A percentile compares a stretch with the other conserved stretches of the same genome.
phyloP scores from a whole-genome alignment of 30 jellyfish, hydroid and myxozoan genomes.

The Cassiopea andromeda region DNA sequence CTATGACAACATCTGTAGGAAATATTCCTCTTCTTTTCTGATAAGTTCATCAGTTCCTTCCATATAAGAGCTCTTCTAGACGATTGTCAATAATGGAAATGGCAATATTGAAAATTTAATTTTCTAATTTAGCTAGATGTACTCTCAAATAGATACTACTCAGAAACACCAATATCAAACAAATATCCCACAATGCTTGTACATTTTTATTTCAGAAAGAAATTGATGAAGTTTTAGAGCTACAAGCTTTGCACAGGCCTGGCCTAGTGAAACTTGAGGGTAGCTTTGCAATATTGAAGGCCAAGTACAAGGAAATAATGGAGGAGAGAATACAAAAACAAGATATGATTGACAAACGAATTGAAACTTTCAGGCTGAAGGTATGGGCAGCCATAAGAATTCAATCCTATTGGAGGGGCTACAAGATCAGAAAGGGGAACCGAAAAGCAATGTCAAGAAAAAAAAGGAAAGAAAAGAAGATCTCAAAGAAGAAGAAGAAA shows the following conservation, averaged over 20 bases:
- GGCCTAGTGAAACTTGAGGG: slow-evolving; percentile 33
- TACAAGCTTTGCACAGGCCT: slow-evolving; percentile 17
- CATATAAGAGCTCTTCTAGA: too few relatives aligned
- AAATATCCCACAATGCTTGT: background rate
- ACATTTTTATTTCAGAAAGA: slow-evolving; percentile 16
- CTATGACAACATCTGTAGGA: too few relatives aligned
- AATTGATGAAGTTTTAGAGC: slow-evolving; percentile 46
- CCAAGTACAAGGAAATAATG: slow-evolving; percentile 27
- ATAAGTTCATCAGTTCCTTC: too few relatives aligned
- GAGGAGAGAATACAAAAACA: slow-evolving; percentile 39
- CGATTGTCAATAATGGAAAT: too few relatives aligned
- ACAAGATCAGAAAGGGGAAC: slow-evolving; percentile 4
- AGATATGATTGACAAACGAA: background rate
- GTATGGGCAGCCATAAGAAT: slow-evolving; percentile 38
- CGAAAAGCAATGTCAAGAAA: background rate
- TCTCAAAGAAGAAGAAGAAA: slow-evolving; percentile 34
- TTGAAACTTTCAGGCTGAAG: background rate
- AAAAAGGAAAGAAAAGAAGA: slow-evolving; percentile 42
- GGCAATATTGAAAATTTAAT: too few relatives aligned
- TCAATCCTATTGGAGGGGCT: slow-evolving; percentile 67
- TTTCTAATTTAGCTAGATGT: too few relatives aligned
- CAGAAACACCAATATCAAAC: too few relatives aligned
- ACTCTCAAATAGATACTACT: too few relatives aligned
- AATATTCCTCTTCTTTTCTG: too few relatives aligned
- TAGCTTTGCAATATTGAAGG: slow-evolving; percentile 38